Percentiles rank a stretch among this genome's conserved stretches.
Evolutionary conservation across 2,113 vertebrate species (phyloP).

Genomic region (Nerophis ophidion): DNA sequence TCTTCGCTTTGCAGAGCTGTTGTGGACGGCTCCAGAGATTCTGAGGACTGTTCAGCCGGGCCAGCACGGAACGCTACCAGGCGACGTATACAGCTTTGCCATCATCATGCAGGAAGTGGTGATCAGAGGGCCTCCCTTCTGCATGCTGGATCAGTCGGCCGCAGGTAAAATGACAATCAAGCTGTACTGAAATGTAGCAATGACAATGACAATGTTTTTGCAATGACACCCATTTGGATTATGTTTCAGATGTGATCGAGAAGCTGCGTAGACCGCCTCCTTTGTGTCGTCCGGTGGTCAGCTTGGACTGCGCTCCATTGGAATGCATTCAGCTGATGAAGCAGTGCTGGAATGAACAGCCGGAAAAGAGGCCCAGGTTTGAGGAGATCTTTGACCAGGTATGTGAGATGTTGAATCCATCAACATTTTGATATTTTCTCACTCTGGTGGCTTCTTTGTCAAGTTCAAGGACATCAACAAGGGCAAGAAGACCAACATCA

Average conservation of each 20-base stretch:
- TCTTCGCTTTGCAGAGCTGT: conserved; percentile 46
- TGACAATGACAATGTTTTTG: too few relatives aligned
- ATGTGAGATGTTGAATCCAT: not conserved
- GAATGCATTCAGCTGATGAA: conserved; percentile 79
- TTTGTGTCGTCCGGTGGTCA: conserved; percentile 70
- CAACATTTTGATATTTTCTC: not conserved
- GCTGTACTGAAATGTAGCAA: too few relatives aligned
- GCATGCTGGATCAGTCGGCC: conserved; percentile 68
- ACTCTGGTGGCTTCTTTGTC: not conserved
- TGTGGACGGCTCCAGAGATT: conserved; percentile 78
- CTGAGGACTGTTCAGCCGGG: conserved; percentile 56
- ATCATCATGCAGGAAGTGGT: conserved; percentile 79
- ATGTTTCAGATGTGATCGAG: conserved; percentile 67
- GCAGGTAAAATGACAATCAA: conserved; percentile 40
- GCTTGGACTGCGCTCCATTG: conserved; percentile 67
- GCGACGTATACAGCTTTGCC: conserved; percentile 76
- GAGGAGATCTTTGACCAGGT: conserved; percentile 76
- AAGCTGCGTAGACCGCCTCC: conserved; percentile 70
- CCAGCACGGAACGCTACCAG: conserved; percentile 47
- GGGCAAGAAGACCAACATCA: conserved; percentile 64
- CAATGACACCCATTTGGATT: not conserved
- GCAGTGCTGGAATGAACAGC: conserved; percentile 76
- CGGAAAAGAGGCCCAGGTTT: conserved; percentile 69
- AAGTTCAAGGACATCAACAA: conserved; percentile 65
- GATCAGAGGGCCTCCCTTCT: conserved; percentile 70